Conservation (phyloP, 2,797 vertebrate species). For the Octomys mimax region DNA sequence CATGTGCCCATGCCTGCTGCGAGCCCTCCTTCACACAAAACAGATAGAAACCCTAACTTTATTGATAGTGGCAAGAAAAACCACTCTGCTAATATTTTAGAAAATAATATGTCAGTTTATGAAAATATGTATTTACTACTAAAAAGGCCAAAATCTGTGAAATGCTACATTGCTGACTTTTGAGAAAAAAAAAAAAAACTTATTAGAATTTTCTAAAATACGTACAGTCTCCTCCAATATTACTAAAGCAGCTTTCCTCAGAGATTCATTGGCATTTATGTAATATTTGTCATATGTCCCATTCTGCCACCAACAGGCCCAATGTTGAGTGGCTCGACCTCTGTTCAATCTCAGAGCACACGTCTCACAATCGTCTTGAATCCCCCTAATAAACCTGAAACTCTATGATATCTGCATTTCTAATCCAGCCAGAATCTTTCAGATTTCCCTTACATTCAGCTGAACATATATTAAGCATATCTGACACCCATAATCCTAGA, state of each 20-base stretch:
- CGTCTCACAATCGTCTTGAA: not conserved
- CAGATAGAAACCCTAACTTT: conserved; percentile 57
- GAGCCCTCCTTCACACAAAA: conserved; percentile 90
- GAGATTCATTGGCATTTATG: not conserved
- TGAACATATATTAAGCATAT: not conserved
- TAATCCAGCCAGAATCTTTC: not conserved
- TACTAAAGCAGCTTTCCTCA: not conserved
- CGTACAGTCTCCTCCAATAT: too few relatives aligned
- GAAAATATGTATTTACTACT: not conserved
- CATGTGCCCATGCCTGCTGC: conserved; percentile 90
- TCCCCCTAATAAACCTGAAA: not conserved
- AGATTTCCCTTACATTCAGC: not conserved
- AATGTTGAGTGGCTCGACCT: fast-evolving
- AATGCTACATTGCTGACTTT: not conserved
- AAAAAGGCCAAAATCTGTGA: not conserved
- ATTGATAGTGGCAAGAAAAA: not conserved
- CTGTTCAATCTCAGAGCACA: not conserved
- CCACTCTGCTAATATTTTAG: not conserved
- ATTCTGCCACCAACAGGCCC: not conserved
- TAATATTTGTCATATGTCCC: too few relatives aligned
- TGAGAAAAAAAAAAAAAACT: not conserved
- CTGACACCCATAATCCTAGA: not conserved
- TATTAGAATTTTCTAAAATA: not conserved
- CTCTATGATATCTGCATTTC: not conserved
- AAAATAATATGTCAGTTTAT: not conserved